Conservation (phyloP, 1,140 invertebrate genomes). For the Pseudomyrmex gracilis region DNA sequence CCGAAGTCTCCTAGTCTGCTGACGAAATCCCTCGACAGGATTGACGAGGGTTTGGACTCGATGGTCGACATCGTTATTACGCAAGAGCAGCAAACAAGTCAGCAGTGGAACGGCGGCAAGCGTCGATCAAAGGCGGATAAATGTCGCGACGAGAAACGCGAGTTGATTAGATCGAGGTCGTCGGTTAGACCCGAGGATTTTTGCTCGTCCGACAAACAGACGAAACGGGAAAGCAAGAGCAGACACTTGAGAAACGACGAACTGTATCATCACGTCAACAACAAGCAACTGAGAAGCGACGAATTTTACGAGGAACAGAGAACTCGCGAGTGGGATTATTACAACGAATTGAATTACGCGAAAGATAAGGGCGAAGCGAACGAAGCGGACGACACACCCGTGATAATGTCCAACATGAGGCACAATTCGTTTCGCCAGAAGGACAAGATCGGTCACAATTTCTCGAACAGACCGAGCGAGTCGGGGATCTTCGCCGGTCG, state of each 20-base stretch:
- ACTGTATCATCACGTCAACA: conserved; percentile 57
- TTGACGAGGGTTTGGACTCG: conserved; percentile 91
- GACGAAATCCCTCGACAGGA: conserved; percentile 91
- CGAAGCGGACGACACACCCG: conserved; percentile 22
- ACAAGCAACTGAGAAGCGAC: conserved; percentile 77
- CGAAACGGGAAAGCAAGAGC: conserved; percentile 13
- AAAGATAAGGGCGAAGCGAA: conserved; percentile 55
- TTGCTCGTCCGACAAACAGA: conserved; percentile 11
- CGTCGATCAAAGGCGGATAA: conserved; percentile 70
- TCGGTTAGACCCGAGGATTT: conserved; percentile 37
- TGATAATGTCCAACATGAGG: conserved; percentile 47
- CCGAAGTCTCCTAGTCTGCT: conserved; percentile 79
- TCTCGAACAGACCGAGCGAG: conserved; percentile 70
- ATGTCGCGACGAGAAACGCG: conserved; percentile 55
- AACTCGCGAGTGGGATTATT: conserved; percentile 68
- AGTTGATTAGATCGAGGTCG: conserved; percentile 37
- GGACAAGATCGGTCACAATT: conserved; percentile 65
- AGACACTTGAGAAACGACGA: conserved; percentile 69
- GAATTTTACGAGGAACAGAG: conserved; percentile 78
- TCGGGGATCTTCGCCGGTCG: conserved; percentile 79
- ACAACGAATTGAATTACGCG: conserved; percentile 68
- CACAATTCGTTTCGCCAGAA: conserved; percentile 69
- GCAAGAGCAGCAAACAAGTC: conserved; percentile 79
- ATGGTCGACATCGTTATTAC: conserved; percentile 90
- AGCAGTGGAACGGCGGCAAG: conserved; percentile 77